Percentiles rank a stretch among this genome's conserved stretches.
Conservation (phyloP, 2,797 vertebrate species). For the Cossypha heuglini region DNA sequence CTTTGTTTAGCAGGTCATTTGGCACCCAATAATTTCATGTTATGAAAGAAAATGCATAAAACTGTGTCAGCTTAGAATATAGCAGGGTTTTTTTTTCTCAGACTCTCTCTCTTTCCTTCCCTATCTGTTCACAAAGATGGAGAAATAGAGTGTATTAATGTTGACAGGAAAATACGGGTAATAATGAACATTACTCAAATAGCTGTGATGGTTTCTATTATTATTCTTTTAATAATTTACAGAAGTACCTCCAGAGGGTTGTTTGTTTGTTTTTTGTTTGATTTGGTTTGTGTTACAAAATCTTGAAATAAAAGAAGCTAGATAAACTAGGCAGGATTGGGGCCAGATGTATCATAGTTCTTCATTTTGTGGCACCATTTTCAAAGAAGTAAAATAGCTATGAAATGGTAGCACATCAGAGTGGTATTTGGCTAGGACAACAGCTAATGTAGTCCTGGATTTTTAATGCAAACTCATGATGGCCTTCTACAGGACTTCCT, state of each 20-base stretch:
- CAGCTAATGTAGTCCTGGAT: not conserved
- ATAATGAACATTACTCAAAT: not conserved
- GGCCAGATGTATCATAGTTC: not conserved
- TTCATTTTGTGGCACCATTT: not conserved
- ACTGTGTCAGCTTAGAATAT: not conserved
- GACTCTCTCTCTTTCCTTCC: not conserved
- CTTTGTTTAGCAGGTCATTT: slow-evolving; percentile 50
- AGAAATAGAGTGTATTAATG: not conserved
- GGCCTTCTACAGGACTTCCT: not conserved
- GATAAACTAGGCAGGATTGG: not conserved
- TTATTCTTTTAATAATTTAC: not conserved
- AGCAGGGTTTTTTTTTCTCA: accelerated
- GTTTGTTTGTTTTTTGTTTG: accelerated
- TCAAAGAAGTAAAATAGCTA: not conserved
- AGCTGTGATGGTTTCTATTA: not conserved
- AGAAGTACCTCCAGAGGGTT: not conserved
- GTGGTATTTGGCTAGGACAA: not conserved
- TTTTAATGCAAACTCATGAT: not conserved
- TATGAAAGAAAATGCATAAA: not conserved
- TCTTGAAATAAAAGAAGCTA: not conserved
- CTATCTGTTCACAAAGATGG: not conserved
- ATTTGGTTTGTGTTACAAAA: not conserved
- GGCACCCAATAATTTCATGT: slow-evolving; percentile 16
- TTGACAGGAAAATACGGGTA: not conserved
- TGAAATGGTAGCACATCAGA: not conserved